Evolutionary conservation across 2,113 vertebrate genomes (phyloP).

Genomic region (human): GRCh38 chr17:16868001-16868500

Average conservation of each 20-base stretch:
- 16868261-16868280: not conserved
- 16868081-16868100: not conserved
- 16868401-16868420: not conserved
- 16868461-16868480: no score
- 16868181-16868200: not conserved
- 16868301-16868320: not conserved
- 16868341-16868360: not conserved
- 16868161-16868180: no score
- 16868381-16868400: not conserved
- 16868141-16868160: no score
- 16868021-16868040: not conserved
- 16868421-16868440: not conserved
- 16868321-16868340: not conserved
- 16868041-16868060: not conserved
- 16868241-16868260: rapidly evolving
- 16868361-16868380: not conserved
- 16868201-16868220: not conserved
- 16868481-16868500: not conserved
- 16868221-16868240: not conserved
- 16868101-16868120: no score
- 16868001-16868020: not conserved
- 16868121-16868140: no score
- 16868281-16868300: not conserved
- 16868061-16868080: not conserved
- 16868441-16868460: not conserved